Conservation (phyloP, 1,140 invertebrate genomes). For the Myzus persicae region DNA sequence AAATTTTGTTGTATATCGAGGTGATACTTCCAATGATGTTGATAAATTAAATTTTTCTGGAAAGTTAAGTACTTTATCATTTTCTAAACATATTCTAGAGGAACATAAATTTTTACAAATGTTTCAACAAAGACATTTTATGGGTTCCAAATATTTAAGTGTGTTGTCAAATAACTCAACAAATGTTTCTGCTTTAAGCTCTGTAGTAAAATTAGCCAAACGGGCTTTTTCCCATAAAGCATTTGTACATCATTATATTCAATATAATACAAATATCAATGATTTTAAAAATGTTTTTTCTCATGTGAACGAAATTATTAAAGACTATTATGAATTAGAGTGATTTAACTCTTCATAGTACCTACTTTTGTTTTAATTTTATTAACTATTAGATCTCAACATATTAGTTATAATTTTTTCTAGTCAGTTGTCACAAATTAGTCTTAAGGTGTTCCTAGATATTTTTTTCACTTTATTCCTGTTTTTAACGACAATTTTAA, state of each 20-base stretch:
- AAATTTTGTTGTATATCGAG: slow-evolving; percentile 36
- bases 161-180: slow-evolving; percentile 36
- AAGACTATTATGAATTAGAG: slow-evolving; percentile 52
- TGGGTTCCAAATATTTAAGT: slow-evolving; percentile 53
- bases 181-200: slow-evolving; percentile 38
- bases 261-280: slow-evolving; percentile 46
- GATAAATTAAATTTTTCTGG: slow-evolving; percentile 26
- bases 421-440: slow-evolving; percentile 50
- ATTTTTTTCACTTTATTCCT: slow-evolving; percentile 43
- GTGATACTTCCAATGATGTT: background rate
- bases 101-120: slow-evolving; percentile 13
- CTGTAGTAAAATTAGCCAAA: slow-evolving; percentile 34
- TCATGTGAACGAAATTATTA: slow-evolving; percentile 34
- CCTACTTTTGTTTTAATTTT: background rate
- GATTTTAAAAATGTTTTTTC: slow-evolving; percentile 48
- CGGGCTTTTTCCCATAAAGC: slow-evolving; percentile 49
- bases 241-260: slow-evolving; percentile 51
- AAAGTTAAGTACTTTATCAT: slow-evolving; percentile 30
- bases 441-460: slow-evolving; percentile 1
- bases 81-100: slow-evolving; percentile 20
- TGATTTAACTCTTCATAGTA: background rate
- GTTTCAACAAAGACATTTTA: slow-evolving; percentile 45
- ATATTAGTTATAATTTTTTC: slow-evolving; percentile 39
- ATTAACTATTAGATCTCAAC: slow-evolving; percentile 37
- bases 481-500: slow-evolving; percentile 28